Percentiles rank a stretch among this genome's conserved stretches.
These are phyloP conservation scores for Calameuta idolon DNA, from an alignment of 2,888 invertebrate genomes.

Conservation along the genomic window DNA sequence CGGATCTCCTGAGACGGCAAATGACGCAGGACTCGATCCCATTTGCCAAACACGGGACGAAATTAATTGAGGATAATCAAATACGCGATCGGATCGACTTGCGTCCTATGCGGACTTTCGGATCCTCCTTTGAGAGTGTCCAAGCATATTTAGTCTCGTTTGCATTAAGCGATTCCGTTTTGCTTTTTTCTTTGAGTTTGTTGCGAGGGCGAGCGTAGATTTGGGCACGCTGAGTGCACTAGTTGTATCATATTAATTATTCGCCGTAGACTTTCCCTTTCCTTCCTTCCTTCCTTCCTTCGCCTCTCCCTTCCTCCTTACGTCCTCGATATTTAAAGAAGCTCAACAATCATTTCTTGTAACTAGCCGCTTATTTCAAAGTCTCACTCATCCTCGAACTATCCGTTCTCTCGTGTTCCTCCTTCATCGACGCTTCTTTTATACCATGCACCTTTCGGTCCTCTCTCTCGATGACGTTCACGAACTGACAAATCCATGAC, in stretches of 20 bases:
- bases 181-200: slow-evolving; percentile 14
- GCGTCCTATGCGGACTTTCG: background rate
- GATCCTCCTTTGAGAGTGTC: background rate
- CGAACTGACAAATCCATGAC: slow-evolving; percentile 49
- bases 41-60: background rate
- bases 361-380: slow-evolving; percentile 37
- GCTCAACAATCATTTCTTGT: slow-evolving; percentile 47
- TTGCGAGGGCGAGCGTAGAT: slow-evolving; percentile 38
- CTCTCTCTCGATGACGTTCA: background rate
- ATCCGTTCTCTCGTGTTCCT: slow-evolving; percentile 22
- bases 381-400: background rate
- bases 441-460: background rate
- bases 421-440: slow-evolving; percentile 25
- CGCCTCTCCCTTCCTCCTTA: background rate
- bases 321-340: slow-evolving; percentile 42
- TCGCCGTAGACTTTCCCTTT: slow-evolving; percentile 39
- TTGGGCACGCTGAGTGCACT: slow-evolving; percentile 39
- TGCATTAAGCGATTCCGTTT: slow-evolving; percentile 31
- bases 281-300: background rate
- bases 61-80: background rate
- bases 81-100: background rate
- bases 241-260: slow-evolving; percentile 55
- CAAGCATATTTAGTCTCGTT: slow-evolving; percentile 32
- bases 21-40: background rate
- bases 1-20: background rate